These are phyloP conservation scores for Pomacea maculata DNA, from an alignment of 1,140 invertebrate species.

Conservation along the genomic window DNA sequence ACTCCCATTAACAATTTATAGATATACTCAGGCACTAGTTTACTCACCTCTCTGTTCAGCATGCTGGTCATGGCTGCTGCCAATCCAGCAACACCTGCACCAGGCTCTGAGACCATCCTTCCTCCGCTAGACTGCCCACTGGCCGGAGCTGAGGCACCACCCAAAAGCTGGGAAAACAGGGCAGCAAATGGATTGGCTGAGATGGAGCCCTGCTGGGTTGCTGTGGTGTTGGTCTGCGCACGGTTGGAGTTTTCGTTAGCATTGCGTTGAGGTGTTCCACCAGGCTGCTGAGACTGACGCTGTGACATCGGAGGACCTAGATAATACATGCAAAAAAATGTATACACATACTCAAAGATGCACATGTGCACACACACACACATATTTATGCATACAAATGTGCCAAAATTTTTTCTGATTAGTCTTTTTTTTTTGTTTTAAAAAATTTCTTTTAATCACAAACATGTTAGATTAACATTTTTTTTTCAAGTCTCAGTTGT, in stretches of 20 bases:
- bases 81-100: not conserved
- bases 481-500: not conserved
- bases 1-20: too few species aligned
- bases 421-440: too few species aligned
- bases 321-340: too few species aligned
- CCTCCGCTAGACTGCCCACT: not conserved
- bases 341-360: too few species aligned
- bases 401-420: too few species aligned
- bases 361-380: too few species aligned
- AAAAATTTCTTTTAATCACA: not conserved
- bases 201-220: slow-evolving; percentile 27
- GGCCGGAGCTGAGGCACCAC: slow-evolving; percentile 20
- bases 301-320: slow-evolving; percentile 14
- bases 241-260: slow-evolving; percentile 4
- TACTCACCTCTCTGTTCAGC: not conserved
- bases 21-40: too few species aligned
- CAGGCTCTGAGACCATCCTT: not conserved
- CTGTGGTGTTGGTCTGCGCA: slow-evolving; percentile 26
- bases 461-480: not conserved
- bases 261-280: slow-evolving; percentile 9
- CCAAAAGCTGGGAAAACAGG: slow-evolving; percentile 23
- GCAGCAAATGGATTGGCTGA: slow-evolving; percentile 34
- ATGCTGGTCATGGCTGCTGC: not conserved
- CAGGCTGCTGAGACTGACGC: slow-evolving; percentile 24
- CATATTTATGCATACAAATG: too few species aligned